These are phyloP conservation scores for Clitarchus hookeri DNA, from an alignment of 2,888 invertebrate species.

Conservation along the genomic window DNA sequence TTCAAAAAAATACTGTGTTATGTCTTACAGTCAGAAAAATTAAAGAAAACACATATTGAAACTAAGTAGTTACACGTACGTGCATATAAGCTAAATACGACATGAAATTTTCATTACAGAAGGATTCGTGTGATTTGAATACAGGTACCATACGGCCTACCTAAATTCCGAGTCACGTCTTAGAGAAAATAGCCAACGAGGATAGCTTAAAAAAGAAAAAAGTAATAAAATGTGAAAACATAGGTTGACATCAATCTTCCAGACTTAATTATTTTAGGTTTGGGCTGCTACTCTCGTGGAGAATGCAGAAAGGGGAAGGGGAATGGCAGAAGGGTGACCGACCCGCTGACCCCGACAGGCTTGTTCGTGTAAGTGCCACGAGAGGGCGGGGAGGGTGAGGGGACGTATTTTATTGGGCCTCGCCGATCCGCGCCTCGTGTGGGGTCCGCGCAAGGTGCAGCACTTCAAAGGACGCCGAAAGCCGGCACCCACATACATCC, in stretches of 20 bases:
- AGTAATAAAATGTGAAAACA: too few relatives aligned
- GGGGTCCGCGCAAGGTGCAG: conserved; percentile 20
- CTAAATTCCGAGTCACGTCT: too few relatives aligned
- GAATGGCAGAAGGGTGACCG: conserved; percentile 14
- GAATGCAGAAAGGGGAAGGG: not conserved
- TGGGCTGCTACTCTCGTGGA: not conserved
- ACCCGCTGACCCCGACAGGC: not conserved
- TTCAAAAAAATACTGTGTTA: too few relatives aligned
- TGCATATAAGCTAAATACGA: too few relatives aligned
- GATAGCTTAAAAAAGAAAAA: too few relatives aligned
- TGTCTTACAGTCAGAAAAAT: too few relatives aligned
- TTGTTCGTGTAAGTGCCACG: not conserved
- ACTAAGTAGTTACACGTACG: too few relatives aligned
- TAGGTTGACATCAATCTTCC: not conserved
- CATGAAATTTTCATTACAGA: too few relatives aligned
- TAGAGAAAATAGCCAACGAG: too few relatives aligned
- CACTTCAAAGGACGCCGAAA: conserved; percentile 22
- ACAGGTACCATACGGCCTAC: too few relatives aligned
- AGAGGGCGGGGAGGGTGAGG: not conserved
- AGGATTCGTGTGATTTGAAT: too few relatives aligned
- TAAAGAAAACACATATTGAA: too few relatives aligned
- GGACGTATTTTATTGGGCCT: not conserved
- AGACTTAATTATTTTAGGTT: not conserved
- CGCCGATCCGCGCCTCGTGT: conserved; percentile 20
- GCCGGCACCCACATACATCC: not conserved